Evolutionary conservation across 2,797 vertebrate genomes (phyloP).

Genomic region (Chaenodraco wilsoni): DNA sequence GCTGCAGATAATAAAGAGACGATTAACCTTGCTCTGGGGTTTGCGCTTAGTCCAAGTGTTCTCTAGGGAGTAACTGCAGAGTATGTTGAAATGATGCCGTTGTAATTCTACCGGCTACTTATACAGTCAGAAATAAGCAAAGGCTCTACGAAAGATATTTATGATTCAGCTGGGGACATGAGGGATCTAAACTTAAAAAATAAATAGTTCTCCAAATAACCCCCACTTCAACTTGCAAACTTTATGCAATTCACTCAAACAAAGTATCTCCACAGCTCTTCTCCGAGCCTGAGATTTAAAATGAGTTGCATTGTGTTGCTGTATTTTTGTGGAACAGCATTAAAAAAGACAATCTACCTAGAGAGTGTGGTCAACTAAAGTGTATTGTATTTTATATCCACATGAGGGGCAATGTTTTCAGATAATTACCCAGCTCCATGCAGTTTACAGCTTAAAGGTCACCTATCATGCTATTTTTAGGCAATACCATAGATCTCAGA

Average conservation of each 20-base stretch:
- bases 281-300: background rate
- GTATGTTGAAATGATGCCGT: conserved; percentile 7
- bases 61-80: conserved; percentile 27
- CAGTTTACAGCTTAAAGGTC: background rate
- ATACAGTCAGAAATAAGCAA: conserved; percentile 10
- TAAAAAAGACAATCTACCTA: background rate
- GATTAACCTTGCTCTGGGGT: conserved; percentile 40
- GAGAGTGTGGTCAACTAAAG: background rate
- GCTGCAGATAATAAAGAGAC: conserved; percentile 48
- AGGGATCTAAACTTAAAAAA: background rate
- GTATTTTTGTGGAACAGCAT: background rate
- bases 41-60: conserved; percentile 28
- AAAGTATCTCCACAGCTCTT: background rate
- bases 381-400: background rate
- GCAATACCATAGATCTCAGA: too few relatives aligned
- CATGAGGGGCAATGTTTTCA: background rate
- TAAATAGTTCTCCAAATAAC: background rate
- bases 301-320: background rate
- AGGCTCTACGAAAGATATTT: background rate
- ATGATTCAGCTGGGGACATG: background rate
- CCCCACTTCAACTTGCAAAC: background rate
- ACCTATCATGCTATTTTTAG: too few relatives aligned
- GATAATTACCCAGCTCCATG: background rate
- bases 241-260: background rate
- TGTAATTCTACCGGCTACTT: conserved; percentile 9